A percentile compares a stretch with the other conserved stretches of the same genome.
phyloP scores from a whole-genome alignment of 2,113 vertebrate genomes.

The Aviceda subcristata region DNA sequence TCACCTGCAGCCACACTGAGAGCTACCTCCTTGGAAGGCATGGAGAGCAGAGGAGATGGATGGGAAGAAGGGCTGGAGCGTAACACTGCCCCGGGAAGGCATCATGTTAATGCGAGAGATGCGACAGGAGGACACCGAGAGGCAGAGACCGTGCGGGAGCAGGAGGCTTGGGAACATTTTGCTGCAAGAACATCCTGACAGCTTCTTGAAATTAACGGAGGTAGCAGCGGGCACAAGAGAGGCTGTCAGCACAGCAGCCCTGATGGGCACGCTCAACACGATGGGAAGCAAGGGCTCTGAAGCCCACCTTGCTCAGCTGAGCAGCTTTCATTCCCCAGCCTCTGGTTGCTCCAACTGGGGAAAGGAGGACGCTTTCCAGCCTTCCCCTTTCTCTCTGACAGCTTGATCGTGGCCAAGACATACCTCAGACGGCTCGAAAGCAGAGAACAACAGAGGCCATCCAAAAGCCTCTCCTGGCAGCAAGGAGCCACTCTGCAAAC shows the following conservation, averaged over 20 bases:
- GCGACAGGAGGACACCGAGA: conserved; percentile 33
- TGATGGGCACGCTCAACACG: rapidly evolving
- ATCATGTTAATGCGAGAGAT: background rate
- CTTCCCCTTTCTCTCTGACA: background rate
- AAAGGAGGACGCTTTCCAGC: background rate
- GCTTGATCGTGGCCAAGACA: background rate
- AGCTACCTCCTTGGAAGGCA: background rate
- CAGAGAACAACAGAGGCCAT: background rate
- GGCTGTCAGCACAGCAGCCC: background rate
- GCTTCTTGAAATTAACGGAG: conserved; percentile 25
- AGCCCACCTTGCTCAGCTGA: background rate
- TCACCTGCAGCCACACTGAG: conserved; percentile 29
- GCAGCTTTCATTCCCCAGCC: background rate
- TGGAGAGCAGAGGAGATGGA: background rate
- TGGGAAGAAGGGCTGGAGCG: conserved; percentile 7
- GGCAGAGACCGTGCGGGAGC: background rate
- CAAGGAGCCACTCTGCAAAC: background rate
- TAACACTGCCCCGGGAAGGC: background rate
- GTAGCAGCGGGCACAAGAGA: background rate
- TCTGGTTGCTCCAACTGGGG: rapidly evolving
- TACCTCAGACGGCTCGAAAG: background rate
- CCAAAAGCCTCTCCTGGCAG: background rate
- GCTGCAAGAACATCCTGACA: conserved; percentile 36
- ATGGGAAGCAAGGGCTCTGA: background rate
- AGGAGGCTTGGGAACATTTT: background rate